Conservation (phyloP, 2,888 invertebrate genomes). For the Euzetes globulus region DNA sequence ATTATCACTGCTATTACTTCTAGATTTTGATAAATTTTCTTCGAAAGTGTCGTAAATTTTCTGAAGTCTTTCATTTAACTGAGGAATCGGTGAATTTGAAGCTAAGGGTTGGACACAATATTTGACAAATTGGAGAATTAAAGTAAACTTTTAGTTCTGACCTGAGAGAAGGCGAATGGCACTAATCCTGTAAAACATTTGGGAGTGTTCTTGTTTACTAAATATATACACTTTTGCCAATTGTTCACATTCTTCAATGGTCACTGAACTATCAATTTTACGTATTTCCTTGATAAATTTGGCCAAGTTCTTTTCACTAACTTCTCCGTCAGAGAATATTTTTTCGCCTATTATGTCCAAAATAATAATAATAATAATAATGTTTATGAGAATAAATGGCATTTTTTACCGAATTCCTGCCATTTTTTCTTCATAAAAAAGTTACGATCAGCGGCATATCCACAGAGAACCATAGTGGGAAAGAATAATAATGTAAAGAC, state of each 20-base stretch:
- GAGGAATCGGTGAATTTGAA: constrained; percentile 47
- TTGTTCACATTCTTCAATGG: constrained; percentile 53
- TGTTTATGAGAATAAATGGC: too few relatives aligned
- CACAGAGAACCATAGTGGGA: constrained; percentile 53
- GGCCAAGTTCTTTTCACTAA: constrained; percentile 29
- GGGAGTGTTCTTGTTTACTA: constrained; percentile 51
- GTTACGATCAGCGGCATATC: constrained; percentile 54
- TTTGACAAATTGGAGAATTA: background rate
- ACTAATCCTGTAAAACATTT: constrained; percentile 56
- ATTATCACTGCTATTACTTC: background rate
- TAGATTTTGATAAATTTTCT: background rate
- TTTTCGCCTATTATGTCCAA: constrained; percentile 2
- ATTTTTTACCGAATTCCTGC: background rate
- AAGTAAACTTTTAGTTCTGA: constrained; percentile 44
- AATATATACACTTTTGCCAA: constrained; percentile 53
- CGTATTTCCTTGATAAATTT: constrained; percentile 38
- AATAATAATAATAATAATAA: background rate
- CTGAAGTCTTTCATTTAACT: constrained; percentile 50
- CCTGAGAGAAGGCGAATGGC: constrained; percentile 53
- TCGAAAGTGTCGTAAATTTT: constrained; percentile 46
- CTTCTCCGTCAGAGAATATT: constrained; percentile 34
- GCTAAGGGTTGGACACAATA: background rate
- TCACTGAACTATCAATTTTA: constrained; percentile 48
- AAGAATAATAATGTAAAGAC: constrained; percentile 54
- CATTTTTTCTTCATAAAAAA: constrained; percentile 29